Evolutionary conservation across 1,140 invertebrate species (phyloP).

Genomic region (Lasioglossum baleicum): DNA sequence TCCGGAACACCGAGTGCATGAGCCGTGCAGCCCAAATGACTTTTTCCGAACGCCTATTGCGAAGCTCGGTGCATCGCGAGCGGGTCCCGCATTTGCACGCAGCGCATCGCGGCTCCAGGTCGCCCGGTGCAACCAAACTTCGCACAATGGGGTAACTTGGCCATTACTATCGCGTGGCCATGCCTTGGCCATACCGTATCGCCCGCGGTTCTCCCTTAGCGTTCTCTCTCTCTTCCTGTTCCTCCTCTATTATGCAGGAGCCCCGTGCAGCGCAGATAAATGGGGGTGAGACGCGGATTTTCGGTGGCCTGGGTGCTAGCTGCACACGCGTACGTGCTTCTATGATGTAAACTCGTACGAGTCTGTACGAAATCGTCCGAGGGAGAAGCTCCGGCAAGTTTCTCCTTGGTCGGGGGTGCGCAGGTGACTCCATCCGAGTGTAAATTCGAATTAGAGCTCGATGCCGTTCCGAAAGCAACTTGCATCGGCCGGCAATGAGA

Average conservation of each 20-base stretch:
- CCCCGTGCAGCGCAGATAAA: slow-evolving; percentile 45
- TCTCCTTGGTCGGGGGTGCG: slow-evolving; percentile 37
- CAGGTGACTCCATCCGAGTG: slow-evolving; percentile 52
- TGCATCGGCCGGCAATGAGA: slow-evolving; percentile 6
- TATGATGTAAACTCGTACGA: slow-evolving; percentile 38
- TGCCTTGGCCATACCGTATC: slow-evolving; percentile 45
- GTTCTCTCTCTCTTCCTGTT: not conserved
- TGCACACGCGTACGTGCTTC: slow-evolving; percentile 29
- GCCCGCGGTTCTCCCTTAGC: slow-evolving; percentile 41
- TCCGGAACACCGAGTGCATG: no score
- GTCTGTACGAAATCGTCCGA: slow-evolving; percentile 28
- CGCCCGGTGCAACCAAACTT: slow-evolving; percentile 69
- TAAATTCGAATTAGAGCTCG: slow-evolving; percentile 56
- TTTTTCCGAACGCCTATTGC: not conserved
- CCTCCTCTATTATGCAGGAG: slow-evolving; percentile 49
- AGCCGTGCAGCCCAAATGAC: not conserved
- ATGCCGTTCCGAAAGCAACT: slow-evolving; percentile 35
- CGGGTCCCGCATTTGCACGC: not conserved
- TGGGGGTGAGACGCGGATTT: slow-evolving; percentile 28
- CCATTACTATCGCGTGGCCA: slow-evolving; percentile 67
- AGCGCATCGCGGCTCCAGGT: not conserved
- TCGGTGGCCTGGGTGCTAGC: slow-evolving; percentile 25
- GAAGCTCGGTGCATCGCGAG: not conserved
- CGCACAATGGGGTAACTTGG: slow-evolving; percentile 74
- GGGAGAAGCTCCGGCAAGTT: slow-evolving; percentile 40